phyloP scores from a whole-genome alignment of 2,113 vertebrate genomes.

The Onychorhynchus coronatus region DNA sequence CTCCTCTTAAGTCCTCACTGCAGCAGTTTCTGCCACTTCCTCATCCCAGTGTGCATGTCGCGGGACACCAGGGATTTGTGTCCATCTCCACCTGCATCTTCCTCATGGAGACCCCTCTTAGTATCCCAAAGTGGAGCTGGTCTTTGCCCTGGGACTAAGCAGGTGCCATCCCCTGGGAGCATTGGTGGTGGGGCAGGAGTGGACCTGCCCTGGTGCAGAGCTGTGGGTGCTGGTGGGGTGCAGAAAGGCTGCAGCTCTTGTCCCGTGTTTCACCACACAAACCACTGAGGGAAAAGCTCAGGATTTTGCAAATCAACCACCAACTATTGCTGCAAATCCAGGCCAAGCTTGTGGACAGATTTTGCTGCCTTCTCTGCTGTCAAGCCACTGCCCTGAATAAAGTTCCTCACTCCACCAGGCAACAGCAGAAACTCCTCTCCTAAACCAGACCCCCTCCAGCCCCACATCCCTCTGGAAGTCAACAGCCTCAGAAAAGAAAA shows the following conservation, averaged over 20 bases:
- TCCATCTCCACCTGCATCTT: background rate
- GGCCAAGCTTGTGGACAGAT: background rate
- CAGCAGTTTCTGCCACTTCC: background rate
- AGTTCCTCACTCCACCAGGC: background rate
- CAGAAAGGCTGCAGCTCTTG: background rate
- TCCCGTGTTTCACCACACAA: background rate
- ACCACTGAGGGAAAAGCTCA: background rate
- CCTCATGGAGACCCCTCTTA: background rate
- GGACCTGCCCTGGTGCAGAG: background rate
- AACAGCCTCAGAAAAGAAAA: fast-evolving
- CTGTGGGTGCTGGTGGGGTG: background rate
- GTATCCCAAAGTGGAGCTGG: background rate
- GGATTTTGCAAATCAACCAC: background rate
- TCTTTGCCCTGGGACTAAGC: background rate
- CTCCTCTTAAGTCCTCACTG: background rate
- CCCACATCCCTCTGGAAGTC: background rate
- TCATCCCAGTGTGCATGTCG: background rate
- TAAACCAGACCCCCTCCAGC: background rate
- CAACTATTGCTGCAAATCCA: background rate
- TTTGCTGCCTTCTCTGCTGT: background rate
- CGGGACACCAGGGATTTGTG: fast-evolving
- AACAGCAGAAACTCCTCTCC: background rate
- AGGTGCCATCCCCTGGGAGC: background rate
- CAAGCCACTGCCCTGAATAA: background rate
- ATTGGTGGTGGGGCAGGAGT: fast-evolving